Base-by-base conservation (phyloP, 2,113 vertebrate species). In the Corythornis madagascariensis region DNA sequence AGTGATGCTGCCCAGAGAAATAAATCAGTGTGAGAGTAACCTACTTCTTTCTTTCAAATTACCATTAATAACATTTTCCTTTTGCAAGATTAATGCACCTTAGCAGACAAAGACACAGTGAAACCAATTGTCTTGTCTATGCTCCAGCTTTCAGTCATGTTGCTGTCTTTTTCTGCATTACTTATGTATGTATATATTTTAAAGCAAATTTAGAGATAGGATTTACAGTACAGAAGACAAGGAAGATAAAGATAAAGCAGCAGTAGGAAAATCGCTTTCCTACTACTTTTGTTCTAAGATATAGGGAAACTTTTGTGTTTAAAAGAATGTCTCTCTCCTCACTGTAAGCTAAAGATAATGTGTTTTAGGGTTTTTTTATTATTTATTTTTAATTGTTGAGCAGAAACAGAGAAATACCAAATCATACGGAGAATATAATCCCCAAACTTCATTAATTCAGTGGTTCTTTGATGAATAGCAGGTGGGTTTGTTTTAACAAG, bases 41-140 rank as follows among this genome's bases (percentile, higher is more conserved):
- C 88, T 85, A 91, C 86, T 95, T 93, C 70, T 87, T 96, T 89
- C 65, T 88, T 87, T 93, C 82, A 86, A 88, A 93, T 90, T 93
- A 69, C 90, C 69, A 61, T 95, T 95, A 93, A 94, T 83, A 95
- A 86, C 2, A 92, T 92, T 95, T 91, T 89, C 52, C 67, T 90
- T 87, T 85, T 92, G 65, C 66, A 94, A 95, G 86, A 92, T 91
- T 87, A 87, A 93, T 88, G 83, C 42, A 69, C 52, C 45, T 91
- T 67, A 87, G 72, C 55, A 86, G 92, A 86, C 71, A 90, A 77
- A 88, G 67, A 94, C 53, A 87, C 86, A 91, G 64, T 38, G 56
- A 93, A 94, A 89, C 40, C 87, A 93, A 91, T 83, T 94, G 91
- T 82, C 86, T 91, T 88, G 52, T 91, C 87, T 88, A 31, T 80